phyloP scores from a whole-genome alignment of 2,113 vertebrate genomes.

The Lepus europaeus region DNA sequence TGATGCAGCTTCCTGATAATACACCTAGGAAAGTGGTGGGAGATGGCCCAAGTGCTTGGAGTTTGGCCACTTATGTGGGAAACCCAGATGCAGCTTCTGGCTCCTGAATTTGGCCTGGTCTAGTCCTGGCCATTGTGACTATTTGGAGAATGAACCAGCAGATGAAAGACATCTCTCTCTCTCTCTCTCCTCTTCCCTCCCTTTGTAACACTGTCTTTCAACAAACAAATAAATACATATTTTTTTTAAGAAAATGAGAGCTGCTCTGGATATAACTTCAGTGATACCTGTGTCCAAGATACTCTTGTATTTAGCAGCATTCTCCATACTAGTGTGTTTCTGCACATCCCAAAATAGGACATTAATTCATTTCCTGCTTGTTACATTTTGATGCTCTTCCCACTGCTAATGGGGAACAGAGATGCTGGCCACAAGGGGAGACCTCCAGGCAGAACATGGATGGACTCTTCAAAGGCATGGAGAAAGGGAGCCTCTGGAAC shows the following conservation, averaged over 20 bases:
- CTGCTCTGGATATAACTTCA: neutral
- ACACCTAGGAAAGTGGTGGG: too few relatives aligned
- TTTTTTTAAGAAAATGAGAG: neutral
- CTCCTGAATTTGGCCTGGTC: too few relatives aligned
- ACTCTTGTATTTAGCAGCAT: neutral
- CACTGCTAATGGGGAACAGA: constrained; percentile 75
- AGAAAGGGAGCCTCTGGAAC: constrained; percentile 22
- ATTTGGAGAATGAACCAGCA: too few relatives aligned
- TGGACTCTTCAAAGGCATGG: constrained; percentile 74
- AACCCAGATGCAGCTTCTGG: too few relatives aligned
- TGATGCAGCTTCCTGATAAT: too few relatives aligned
- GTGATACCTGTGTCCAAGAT: neutral
- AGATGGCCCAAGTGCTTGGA: too few relatives aligned
- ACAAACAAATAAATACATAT: too few relatives aligned
- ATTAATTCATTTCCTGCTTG: constrained; percentile 61
- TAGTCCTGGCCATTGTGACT: too few relatives aligned
- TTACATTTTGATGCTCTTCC: neutral
- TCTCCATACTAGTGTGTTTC: neutral
- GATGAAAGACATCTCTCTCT: too few relatives aligned
- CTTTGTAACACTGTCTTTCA: too few relatives aligned
- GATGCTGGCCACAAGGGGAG: constrained; percentile 42
- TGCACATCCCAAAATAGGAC: constrained; percentile 54
- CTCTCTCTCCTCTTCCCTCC: too few relatives aligned
- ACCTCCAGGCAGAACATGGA: constrained; percentile 57
- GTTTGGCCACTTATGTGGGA: too few relatives aligned